Evolutionary conservation across 2,888 invertebrate genomes (phyloP).

Genomic region (Hypolimnas misippus): DNA sequence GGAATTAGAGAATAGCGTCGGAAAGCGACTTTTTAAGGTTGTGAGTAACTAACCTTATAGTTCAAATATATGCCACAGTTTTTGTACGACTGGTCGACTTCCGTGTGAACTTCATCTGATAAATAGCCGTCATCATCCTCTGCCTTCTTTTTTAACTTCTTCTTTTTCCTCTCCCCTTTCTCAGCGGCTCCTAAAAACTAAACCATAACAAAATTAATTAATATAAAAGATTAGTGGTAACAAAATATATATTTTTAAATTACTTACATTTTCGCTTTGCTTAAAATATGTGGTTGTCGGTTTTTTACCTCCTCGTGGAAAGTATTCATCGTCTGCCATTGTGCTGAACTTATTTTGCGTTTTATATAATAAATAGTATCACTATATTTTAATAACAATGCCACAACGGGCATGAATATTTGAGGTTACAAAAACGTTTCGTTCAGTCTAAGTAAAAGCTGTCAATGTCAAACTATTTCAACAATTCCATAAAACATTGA

Average conservation of each 20-base stretch:
- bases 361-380: background rate
- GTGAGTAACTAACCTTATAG: slow-evolving; percentile 56
- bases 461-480: slow-evolving; percentile 1
- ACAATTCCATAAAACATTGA: no score
- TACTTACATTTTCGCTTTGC: slow-evolving; percentile 71
- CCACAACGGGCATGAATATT: slow-evolving; percentile 25
- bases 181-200: slow-evolving; percentile 74
- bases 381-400: slow-evolving; percentile 10
- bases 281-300: slow-evolving; percentile 72
- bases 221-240: background rate
- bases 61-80: slow-evolving; percentile 66
- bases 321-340: slow-evolving; percentile 82
- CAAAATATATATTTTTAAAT: slow-evolving; percentile 1
- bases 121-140: slow-evolving; percentile 76
- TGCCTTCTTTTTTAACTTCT: slow-evolving; percentile 62
- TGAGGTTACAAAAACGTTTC: slow-evolving; percentile 23
- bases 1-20: no score
- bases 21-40: no score
- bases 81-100: slow-evolving; percentile 62
- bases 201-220: slow-evolving; percentile 30
- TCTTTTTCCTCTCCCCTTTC: slow-evolving; percentile 70
- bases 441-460: background rate
- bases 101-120: slow-evolving; percentile 65
- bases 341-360: slow-evolving; percentile 37
- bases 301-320: slow-evolving; percentile 83